These are phyloP conservation scores for Rattus rattus DNA, from an alignment of 2,113 vertebrate genomes.

Conservation along the genomic window DNA sequence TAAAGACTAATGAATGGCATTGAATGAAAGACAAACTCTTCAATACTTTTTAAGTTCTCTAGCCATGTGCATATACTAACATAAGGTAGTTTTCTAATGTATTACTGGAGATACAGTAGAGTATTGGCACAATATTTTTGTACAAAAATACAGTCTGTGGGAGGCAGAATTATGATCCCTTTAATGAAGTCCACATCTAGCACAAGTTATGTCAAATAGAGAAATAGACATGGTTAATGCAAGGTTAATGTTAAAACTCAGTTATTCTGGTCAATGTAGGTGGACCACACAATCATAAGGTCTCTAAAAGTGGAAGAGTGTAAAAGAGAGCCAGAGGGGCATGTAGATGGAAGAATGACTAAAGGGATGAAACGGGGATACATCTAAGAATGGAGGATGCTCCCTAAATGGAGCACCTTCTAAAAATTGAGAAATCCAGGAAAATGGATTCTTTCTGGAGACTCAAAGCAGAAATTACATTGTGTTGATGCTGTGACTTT, in stretches of 20 bases:
- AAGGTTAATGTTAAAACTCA: background rate
- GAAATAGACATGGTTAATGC: background rate
- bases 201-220: background rate
- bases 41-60: background rate
- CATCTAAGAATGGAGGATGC: background rate
- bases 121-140: background rate
- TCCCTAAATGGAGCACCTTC: background rate
- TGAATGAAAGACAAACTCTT: background rate
- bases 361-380: background rate
- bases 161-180: background rate
- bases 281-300: background rate
- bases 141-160: background rate
- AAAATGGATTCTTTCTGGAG: background rate
- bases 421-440: background rate
- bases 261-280: background rate
- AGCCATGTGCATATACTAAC: background rate
- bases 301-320: background rate
- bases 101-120: background rate
- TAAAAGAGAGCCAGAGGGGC: background rate
- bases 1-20: background rate
- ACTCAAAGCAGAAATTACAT: background rate
- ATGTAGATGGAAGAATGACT: background rate
- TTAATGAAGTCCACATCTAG: background rate
- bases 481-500: background rate
- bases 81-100: background rate